phyloP scores from a whole-genome alignment of 2,113 vertebrate genomes.

The Megaleporinus macrocephalus region DNA sequence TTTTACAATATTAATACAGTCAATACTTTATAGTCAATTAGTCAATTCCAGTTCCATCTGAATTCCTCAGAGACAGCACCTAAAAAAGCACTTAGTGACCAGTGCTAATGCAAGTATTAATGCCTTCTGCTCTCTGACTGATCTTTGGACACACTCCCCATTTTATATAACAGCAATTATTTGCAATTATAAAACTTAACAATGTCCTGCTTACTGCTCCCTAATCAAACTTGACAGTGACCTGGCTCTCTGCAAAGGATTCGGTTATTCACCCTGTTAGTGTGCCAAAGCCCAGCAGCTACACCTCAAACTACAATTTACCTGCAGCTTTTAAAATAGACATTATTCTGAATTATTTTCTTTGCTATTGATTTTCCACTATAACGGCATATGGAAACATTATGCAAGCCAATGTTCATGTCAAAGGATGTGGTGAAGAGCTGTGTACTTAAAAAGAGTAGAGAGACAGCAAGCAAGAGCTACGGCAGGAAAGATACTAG shows the following conservation, averaged over 20 bases:
- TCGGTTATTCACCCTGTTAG: not conserved
- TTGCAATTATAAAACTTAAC: conserved; percentile 2
- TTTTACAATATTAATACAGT: too few species aligned
- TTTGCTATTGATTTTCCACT: conserved; percentile 2
- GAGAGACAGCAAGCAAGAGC: conserved; percentile 23
- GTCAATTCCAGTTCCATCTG: too few species aligned
- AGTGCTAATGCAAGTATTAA: not conserved
- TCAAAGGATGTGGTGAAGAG: conserved; percentile 30
- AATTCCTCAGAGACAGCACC: too few species aligned
- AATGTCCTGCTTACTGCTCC: not conserved
- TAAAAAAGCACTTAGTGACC: not conserved
- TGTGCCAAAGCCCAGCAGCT: not conserved
- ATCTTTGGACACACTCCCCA: conserved; percentile 1
- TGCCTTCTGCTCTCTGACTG: not conserved
- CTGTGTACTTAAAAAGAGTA: conserved; percentile 31
- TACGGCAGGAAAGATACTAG: conserved; percentile 12
- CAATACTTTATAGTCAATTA: too few species aligned
- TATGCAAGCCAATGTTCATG: not conserved
- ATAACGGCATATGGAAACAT: conserved; percentile 25
- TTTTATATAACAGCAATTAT: conserved; percentile 14
- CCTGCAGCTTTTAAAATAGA: conserved; percentile 5
- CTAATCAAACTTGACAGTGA: conserved; percentile 11
- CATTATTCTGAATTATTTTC: conserved; percentile 27
- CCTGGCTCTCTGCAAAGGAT: not conserved
- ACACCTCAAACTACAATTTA: conserved; percentile 8